phyloP scores from a whole-genome alignment of 1,140 invertebrate species.

The Druon quercuslanigerum region DNA sequence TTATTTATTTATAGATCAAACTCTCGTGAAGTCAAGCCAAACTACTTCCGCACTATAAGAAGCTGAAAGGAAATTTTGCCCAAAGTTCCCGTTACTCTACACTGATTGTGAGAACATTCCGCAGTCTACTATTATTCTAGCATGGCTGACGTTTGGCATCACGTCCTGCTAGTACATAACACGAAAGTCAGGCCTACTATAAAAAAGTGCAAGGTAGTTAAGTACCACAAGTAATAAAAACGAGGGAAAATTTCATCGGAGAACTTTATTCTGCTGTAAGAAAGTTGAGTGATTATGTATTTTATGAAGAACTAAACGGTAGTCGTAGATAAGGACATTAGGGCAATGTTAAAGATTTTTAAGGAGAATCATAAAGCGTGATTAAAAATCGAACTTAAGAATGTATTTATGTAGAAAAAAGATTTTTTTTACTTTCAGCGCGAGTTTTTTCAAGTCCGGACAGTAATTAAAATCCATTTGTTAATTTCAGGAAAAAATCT shows the following conservation, averaged over 20 bases:
- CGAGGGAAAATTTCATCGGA: neutral
- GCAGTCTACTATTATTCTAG: constrained; percentile 1
- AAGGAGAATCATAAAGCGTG: no score
- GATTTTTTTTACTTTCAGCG: no score
- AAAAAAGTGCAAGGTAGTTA: constrained; percentile 10
- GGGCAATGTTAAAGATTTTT: no score
- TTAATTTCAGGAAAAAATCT: no score
- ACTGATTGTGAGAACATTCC: constrained; percentile 29
- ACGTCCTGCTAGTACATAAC: neutral
- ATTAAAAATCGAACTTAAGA: no score
- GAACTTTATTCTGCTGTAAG: neutral
- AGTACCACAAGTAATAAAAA: neutral
- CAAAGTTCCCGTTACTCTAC: constrained; percentile 19
- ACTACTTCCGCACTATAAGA: constrained; percentile 1
- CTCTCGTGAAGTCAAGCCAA: neutral
- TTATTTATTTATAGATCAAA: neutral
- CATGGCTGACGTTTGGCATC: constrained; percentile 22
- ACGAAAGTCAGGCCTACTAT: neutral
- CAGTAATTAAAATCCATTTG: no score
- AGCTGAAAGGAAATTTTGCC: constrained; percentile 20
- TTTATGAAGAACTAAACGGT: no score
- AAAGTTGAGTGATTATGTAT: no score
- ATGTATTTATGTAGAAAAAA: no score
- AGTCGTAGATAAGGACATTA: no score
- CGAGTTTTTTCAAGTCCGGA: no score